Base-by-base conservation (phyloP, 1,140 invertebrate species). In the Oppia nitens region DNA sequence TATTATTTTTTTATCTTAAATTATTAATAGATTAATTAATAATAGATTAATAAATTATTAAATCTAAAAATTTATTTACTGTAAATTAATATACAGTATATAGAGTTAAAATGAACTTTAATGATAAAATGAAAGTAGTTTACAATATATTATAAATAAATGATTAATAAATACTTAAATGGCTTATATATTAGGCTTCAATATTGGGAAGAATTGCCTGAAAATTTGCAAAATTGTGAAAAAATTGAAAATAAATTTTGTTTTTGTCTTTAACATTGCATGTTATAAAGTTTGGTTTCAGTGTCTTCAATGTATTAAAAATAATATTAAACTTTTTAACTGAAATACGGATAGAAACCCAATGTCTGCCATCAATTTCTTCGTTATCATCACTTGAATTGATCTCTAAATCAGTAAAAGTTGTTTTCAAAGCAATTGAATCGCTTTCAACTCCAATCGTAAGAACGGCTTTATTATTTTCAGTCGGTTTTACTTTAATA, bases 141-240 rank as follows among this genome's bases (percentile, higher is more conserved):
- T n/a, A n/a, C n/a, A n/a, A n/a, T n/a, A n/a, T n/a, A n/a, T n/a
- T n/a, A n/a, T n/a, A n/a, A n/a, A n/a, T n/a, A n/a, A n/a, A n/a
- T n/a, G n/a, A n/a, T n/a, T n/a, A n/a, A n/a, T n/a, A n/a, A n/a
- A n/a, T n/a, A n/a, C n/a, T n/a, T n/a, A n/a, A n/a, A n/a, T n/a
- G n/a, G n/a, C n/a, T n/a, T n/a, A n/a, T n/a, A n/a, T n/a, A 24
- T 28, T 28, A 27, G 27, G 27, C 52, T 2, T 6, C 2, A 29
- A 28, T 14, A 50, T 57, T 25, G 27, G 56, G 47, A 9, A 57
- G 17, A n/a, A 40, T 57, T n/a, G 48, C 48, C 50, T 52, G 26
- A 45, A 57, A 57, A 45, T 52, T 57, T 27, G 17, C 9, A 3
- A 57, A 50, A 24, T 57, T 20, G 1, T 2, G 11, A 45, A 57